Evolutionary conservation across 2,113 vertebrate species (phyloP).

Genomic region (Clarias gariepinus): DNA sequence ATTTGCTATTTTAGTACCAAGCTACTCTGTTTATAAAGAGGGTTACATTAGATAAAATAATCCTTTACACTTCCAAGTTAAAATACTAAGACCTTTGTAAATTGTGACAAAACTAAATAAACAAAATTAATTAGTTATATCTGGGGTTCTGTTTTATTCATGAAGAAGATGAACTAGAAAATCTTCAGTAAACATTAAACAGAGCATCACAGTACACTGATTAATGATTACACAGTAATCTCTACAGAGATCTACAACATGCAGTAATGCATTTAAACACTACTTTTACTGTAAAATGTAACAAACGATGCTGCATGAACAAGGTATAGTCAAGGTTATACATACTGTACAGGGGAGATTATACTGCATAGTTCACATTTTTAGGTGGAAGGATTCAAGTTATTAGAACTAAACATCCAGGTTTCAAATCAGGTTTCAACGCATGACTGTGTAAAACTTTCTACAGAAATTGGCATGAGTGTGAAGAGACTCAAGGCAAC

Average conservation of each 20-base stretch:
- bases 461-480: neutral
- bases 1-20: constrained; percentile 22
- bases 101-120: constrained; percentile 33
- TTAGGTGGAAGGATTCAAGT: neutral
- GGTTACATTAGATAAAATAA: neutral
- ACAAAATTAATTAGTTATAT: neutral
- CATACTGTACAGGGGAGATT: neutral
- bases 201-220: neutral
- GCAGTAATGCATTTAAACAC: neutral
- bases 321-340: neutral
- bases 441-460: neutral
- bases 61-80: constrained; percentile 15
- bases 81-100: constrained; percentile 15
- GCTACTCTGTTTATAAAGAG: constrained; percentile 30
- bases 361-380: neutral
- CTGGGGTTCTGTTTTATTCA: neutral
- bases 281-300: neutral
- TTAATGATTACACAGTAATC: neutral
- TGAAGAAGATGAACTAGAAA: neutral
- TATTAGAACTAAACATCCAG: neutral
- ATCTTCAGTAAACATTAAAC: neutral
- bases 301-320: neutral
- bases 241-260: neutral
- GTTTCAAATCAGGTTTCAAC: neutral
- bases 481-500: neutral